These are phyloP conservation scores for Pyxicephalus adspersus DNA, from an alignment of 2,113 vertebrate genomes.

Conservation along the genomic window DNA sequence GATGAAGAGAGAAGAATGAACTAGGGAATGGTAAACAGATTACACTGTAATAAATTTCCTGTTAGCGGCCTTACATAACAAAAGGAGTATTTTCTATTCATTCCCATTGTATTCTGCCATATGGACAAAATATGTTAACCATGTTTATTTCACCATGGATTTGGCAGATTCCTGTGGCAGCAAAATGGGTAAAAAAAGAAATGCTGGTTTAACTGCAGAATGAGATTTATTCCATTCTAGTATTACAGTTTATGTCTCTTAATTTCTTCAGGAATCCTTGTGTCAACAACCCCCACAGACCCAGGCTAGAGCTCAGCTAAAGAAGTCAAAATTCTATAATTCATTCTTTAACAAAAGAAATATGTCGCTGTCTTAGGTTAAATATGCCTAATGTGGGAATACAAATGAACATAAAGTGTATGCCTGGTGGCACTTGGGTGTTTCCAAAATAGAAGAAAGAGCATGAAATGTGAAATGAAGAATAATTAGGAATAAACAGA, in stretches of 20 bases:
- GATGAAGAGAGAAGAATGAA: too few relatives aligned
- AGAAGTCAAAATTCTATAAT: too few relatives aligned
- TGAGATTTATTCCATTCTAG: neutral
- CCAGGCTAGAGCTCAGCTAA: neutral
- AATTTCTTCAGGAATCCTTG: neutral
- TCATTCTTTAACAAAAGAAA: neutral
- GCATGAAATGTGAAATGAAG: too few relatives aligned
- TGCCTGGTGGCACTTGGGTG: too few relatives aligned
- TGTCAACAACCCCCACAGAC: neutral
- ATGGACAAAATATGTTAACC: slow-evolving; percentile 2
- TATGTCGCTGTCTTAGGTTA: neutral
- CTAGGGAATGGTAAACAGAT: too few relatives aligned
- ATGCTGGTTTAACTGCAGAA: neutral
- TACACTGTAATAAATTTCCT: too few relatives aligned
- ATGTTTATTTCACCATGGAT: neutral
- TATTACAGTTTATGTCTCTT: too few relatives aligned
- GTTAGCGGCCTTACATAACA: too few relatives aligned
- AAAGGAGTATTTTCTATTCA: neutral
- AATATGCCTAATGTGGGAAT: too few relatives aligned
- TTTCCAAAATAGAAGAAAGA: too few relatives aligned
- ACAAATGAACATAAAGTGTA: too few relatives aligned
- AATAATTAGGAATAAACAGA: too few relatives aligned
- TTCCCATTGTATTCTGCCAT: neutral
- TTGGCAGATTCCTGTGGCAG: slow-evolving; percentile 7
- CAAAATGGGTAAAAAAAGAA: neutral